A percentile compares a stretch with the other conserved stretches of the same genome.
These are phyloP conservation scores for Rhamphomyia laevipes DNA, from an alignment of 2,888 invertebrate species.

Conservation along the genomic window DNA sequence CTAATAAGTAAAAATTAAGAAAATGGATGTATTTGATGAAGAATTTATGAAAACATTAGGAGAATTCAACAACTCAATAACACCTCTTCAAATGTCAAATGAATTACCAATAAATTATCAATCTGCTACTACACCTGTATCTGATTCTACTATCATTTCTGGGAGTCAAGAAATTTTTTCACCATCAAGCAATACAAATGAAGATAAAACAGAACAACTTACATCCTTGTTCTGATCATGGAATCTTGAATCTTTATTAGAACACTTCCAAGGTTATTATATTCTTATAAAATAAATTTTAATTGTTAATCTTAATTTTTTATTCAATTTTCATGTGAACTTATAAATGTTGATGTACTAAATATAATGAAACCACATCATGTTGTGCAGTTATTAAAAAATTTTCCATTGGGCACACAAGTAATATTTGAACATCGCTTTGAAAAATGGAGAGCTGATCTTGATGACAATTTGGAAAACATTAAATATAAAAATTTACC, in stretches of 20 bases:
- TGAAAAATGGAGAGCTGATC: slow-evolving; percentile 15
- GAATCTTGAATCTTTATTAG: not conserved
- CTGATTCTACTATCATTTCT: too few species aligned
- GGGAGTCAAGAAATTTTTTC: not conserved
- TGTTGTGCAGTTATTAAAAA: slow-evolving; percentile 14
- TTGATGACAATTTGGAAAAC: slow-evolving; percentile 2
- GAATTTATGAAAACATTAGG: too few species aligned
- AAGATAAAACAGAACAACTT: not conserved
- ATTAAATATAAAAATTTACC: too few species aligned
- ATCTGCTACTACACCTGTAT: too few species aligned
- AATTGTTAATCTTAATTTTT: not conserved
- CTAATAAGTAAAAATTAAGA: not conserved
- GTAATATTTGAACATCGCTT: slow-evolving; percentile 19
- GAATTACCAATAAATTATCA: not conserved
- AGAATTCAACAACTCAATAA: not conserved
- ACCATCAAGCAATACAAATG: not conserved
- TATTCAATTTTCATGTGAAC: slow-evolving; percentile 2
- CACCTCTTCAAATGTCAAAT: not conserved
- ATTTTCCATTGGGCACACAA: slow-evolving; percentile 16
- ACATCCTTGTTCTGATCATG: too few species aligned
- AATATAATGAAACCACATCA: slow-evolving; percentile 16
- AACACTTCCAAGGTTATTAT: not conserved
- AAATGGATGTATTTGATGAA: too few species aligned
- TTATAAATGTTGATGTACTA: not conserved
- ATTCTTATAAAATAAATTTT: too few species aligned